Evolutionary conservation across 2,113 vertebrate genomes (phyloP).

Genomic region (Eptesicus fuscus): DNA sequence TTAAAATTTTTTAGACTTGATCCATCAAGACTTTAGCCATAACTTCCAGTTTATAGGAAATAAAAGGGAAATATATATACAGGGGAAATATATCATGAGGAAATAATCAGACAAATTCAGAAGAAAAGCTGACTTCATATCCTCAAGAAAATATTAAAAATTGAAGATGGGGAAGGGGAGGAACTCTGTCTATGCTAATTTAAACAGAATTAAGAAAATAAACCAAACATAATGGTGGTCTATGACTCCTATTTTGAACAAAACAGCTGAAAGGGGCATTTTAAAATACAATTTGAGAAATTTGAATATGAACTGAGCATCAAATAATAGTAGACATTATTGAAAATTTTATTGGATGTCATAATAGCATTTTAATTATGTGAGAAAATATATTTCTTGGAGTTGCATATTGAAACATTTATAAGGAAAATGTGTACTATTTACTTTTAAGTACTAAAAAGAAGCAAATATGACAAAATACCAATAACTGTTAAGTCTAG

Average conservation of each 20-base stretch:
- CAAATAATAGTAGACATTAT: not conserved
- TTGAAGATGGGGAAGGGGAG: too few species aligned
- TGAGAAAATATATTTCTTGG: conserved; percentile 11
- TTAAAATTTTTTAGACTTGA: not conserved
- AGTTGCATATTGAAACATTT: conserved; percentile 19
- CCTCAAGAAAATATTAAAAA: not conserved
- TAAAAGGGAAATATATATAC: not conserved
- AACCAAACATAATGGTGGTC: not conserved
- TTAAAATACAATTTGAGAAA: not conserved
- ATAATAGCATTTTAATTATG: not conserved
- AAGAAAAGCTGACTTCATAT: not conserved
- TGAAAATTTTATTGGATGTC: not conserved
- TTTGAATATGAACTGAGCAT: conserved; percentile 14
- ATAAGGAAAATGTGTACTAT: not conserved
- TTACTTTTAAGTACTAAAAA: conserved; percentile 37
- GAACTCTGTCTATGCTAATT: not conserved
- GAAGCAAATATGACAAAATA: not conserved
- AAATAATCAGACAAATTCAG: not conserved
- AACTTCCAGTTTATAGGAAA: conserved; percentile 22
- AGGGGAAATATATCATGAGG: not conserved
- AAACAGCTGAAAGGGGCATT: not conserved
- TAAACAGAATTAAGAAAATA: conserved; percentile 45
- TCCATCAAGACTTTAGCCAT: not conserved
- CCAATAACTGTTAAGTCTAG: not conserved
- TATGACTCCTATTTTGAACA: conserved; percentile 7